Conservation (phyloP, 2,797 vertebrate genomes). For the Mareca penelope region DNA sequence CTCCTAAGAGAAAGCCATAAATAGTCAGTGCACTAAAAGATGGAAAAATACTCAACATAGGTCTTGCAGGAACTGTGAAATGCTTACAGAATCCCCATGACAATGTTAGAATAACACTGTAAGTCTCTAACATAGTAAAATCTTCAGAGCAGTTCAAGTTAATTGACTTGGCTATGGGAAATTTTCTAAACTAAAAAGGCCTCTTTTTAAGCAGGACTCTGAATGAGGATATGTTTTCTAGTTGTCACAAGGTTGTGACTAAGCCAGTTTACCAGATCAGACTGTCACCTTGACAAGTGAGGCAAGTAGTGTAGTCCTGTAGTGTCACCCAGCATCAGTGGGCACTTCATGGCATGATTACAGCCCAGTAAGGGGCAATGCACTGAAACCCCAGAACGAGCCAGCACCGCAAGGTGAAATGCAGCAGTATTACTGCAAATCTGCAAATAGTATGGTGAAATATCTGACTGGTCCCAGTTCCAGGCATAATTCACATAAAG, state of each 20-base stretch:
- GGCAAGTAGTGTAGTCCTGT: not conserved
- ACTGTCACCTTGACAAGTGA: not conserved
- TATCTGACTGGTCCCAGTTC: not conserved
- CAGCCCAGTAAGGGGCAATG: not conserved
- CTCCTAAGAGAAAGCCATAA: not conserved
- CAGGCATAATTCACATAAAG: not conserved
- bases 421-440: not conserved
- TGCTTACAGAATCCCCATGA: not conserved
- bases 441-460: not conserved
- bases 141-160: not conserved
- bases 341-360: not conserved
- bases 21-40: not conserved
- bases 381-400: not conserved
- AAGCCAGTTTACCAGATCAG: not conserved
- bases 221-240: not conserved
- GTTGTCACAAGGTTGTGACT: not conserved
- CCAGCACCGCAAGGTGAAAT: not conserved
- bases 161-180: not conserved
- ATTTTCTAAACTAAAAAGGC: not conserved
- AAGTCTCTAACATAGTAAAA: not conserved
- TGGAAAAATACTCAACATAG: not conserved
- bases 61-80: not conserved
- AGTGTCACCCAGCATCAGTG: not conserved
- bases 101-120: not conserved
- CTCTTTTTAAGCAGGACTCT: not conserved